These are phyloP conservation scores for Hypothenemus hampei DNA, from an alignment of 1,140 invertebrate genomes.

Conservation along the genomic window DNA sequence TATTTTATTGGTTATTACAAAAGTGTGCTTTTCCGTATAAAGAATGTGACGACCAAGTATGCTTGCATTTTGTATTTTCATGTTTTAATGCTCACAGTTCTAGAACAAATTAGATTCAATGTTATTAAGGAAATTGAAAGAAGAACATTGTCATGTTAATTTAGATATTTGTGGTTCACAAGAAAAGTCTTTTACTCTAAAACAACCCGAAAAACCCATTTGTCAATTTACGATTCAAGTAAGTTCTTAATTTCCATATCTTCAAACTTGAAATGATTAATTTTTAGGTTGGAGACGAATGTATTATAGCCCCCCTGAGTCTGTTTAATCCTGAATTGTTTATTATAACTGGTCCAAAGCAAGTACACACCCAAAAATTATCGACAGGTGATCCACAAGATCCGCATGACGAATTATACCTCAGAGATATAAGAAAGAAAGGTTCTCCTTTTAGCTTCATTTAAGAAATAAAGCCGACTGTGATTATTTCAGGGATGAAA, in stretches of 20 bases:
- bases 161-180: slow-evolving; percentile 80
- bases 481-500: slow-evolving; percentile 58
- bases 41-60: slow-evolving; percentile 58
- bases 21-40: slow-evolving; percentile 87
- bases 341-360: slow-evolving; percentile 72
- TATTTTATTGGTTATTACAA: slow-evolving; percentile 79
- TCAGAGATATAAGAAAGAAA: slow-evolving; percentile 79
- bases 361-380: slow-evolving; percentile 66
- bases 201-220: slow-evolving; percentile 64
- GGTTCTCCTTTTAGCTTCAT: slow-evolving; percentile 13
- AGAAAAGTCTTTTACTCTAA: slow-evolving; percentile 72
- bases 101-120: slow-evolving; percentile 63
- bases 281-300: slow-evolving; percentile 74
- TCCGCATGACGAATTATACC: slow-evolving; percentile 88
- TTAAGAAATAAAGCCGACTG: too few species aligned
- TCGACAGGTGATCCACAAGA: slow-evolving; percentile 83
- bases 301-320: slow-evolving; percentile 83
- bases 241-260: not conserved
- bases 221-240: slow-evolving; percentile 72
- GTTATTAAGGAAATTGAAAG: slow-evolving; percentile 79
- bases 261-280: not conserved
- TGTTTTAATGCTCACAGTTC: not conserved
- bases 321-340: slow-evolving; percentile 87
- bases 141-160: slow-evolving; percentile 87
- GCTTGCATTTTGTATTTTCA: not conserved